A percentile compares a stretch with the other conserved stretches of the same genome.
Evolutionary conservation across 2,797 vertebrate species (phyloP).

Genomic region (Glossophaga mutica): DNA sequence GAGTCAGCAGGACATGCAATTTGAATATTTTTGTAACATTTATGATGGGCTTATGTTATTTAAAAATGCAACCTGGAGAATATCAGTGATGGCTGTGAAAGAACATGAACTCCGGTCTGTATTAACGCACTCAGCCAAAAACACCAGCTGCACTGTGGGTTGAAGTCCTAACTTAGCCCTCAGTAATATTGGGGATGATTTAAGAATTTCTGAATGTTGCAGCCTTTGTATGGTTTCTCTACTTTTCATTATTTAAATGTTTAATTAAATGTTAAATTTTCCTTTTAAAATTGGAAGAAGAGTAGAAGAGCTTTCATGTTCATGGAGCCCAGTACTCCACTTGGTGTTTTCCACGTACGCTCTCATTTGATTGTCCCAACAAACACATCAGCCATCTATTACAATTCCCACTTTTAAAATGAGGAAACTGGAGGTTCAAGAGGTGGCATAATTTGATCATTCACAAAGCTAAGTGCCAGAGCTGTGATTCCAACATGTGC

Average conservation of each 20-base stretch:
- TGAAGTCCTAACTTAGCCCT: background rate
- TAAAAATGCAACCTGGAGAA: background rate
- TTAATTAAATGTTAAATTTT: too few species aligned
- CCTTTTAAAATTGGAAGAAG: background rate
- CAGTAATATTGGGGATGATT: background rate
- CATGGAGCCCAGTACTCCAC: background rate
- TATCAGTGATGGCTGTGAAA: background rate
- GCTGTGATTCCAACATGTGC: background rate
- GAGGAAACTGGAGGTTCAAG: background rate
- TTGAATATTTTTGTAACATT: slow-evolving; percentile 8
- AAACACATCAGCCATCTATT: background rate
- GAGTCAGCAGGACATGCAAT: background rate
- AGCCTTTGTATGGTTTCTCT: background rate
- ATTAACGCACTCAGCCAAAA: background rate
- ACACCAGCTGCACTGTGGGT: background rate
- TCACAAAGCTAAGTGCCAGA: background rate
- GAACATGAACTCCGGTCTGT: background rate
- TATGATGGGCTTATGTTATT: background rate
- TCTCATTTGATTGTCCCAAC: background rate
- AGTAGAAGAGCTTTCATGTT: background rate
- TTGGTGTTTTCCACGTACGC: background rate
- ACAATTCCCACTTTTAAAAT: background rate
- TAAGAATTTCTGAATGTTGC: slow-evolving; percentile 1
- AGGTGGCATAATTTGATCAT: background rate
- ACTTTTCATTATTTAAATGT: background rate